These are phyloP conservation scores for Meloidogyne chitwoodi DNA, from an alignment of 1,140 invertebrate genomes.

Conservation along the genomic window DNA sequence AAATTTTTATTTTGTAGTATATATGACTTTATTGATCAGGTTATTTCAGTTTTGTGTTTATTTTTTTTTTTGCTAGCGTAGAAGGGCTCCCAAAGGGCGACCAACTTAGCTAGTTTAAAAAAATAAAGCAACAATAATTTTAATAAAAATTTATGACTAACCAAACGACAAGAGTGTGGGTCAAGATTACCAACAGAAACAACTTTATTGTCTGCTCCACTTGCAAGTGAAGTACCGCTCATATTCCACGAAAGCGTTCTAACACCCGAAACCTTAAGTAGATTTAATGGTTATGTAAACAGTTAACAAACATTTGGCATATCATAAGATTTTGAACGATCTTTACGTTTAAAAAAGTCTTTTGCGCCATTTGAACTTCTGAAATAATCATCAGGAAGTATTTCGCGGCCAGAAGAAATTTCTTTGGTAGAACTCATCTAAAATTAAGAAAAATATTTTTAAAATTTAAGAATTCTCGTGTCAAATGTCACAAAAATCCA, in stretches of 20 bases:
- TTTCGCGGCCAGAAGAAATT: not conserved
- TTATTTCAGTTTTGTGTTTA: too few species aligned
- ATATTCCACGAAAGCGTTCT: conserved; percentile 28
- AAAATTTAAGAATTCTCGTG: too few species aligned
- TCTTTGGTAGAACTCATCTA: not conserved
- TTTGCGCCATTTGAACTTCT: conserved; percentile 21
- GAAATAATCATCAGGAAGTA: conserved; percentile 11
- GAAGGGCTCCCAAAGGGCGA: too few species aligned
- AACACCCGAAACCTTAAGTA: conserved; percentile 13
- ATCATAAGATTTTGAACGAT: conserved; percentile 25
- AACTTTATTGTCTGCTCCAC: conserved; percentile 31
- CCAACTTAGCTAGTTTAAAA: too few species aligned
- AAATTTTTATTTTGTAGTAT: too few species aligned
- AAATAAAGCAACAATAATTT: not conserved
- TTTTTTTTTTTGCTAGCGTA: too few species aligned
- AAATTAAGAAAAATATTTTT: not conserved
- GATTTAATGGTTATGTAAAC: not conserved
- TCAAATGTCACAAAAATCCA: too few species aligned
- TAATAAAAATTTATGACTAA: not conserved
- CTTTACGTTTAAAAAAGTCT: conserved; percentile 28
- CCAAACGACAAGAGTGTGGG: conserved; percentile 28
- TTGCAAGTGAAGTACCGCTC: conserved; percentile 24
- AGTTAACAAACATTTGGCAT: conserved; percentile 10
- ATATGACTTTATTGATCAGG: too few species aligned
- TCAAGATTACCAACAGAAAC: conserved; percentile 36